Percentiles rank a stretch among this genome's conserved stretches.
phyloP scores from a whole-genome alignment of 2,797 vertebrate genomes.

The Taenioides sp. region DNA sequence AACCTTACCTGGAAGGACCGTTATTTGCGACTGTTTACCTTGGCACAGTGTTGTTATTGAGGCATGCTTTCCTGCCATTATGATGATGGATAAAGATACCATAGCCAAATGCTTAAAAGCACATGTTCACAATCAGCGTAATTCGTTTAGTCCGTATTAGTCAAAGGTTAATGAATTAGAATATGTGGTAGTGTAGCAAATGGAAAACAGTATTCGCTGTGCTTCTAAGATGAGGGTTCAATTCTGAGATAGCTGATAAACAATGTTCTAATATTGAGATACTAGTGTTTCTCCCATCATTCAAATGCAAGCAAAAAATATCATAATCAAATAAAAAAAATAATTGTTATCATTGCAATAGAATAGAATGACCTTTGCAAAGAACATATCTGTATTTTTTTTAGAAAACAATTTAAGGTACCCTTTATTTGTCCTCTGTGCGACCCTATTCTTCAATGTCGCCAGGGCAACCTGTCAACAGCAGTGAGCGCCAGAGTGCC shows the following conservation, averaged over 20 bases:
- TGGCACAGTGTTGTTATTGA: slow-evolving; percentile 30
- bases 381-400: background rate
- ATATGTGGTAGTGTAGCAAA: background rate
- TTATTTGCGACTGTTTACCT: slow-evolving; percentile 55
- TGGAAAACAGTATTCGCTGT: background rate
- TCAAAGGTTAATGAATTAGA: background rate
- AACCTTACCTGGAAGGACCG: slow-evolving; percentile 54
- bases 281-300: background rate
- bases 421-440: too few relatives aligned
- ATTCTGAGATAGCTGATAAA: background rate
- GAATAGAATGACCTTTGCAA: background rate
- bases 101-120: slow-evolving; percentile 37
- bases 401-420: background rate
- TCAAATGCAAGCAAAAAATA: background rate
- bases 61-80: slow-evolving; percentile 53
- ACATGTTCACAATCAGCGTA: slow-evolving; percentile 22
- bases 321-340: background rate
- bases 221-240: background rate
- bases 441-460: too few relatives aligned
- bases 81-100: slow-evolving; percentile 36
- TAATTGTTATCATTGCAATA: background rate
- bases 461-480: too few relatives aligned
- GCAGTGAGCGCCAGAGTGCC: too few relatives aligned
- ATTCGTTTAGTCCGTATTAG: background rate
- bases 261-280: background rate